Evolutionary conservation across 2,113 vertebrate genomes (phyloP).

Genomic region (Tetrao urogallus): DNA sequence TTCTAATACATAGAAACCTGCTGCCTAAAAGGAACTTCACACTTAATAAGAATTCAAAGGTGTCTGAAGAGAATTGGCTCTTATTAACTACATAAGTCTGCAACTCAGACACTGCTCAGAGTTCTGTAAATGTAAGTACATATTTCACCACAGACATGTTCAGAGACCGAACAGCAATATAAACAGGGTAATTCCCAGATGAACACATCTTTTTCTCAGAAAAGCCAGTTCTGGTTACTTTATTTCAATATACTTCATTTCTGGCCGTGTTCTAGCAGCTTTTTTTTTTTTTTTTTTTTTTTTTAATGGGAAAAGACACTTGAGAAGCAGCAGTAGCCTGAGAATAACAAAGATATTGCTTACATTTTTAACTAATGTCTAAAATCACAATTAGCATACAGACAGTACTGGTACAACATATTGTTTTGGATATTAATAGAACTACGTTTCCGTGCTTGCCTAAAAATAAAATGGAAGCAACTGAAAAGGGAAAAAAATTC

Average conservation of each 20-base stretch:
- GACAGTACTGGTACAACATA: background rate
- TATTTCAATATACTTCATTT: background rate
- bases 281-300: background rate
- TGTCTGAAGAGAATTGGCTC: slow-evolving; percentile 54
- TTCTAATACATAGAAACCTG: slow-evolving; percentile 29
- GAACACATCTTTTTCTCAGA: slow-evolving; percentile 5
- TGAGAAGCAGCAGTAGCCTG: background rate
- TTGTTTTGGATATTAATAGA: background rate
- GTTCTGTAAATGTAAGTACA: slow-evolving; percentile 38
- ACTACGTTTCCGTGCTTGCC: background rate
- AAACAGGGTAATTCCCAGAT: slow-evolving; percentile 37
- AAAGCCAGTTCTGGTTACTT: background rate
- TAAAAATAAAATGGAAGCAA: background rate
- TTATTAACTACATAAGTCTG: slow-evolving; percentile 70
- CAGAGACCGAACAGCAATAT: slow-evolving; percentile 41
- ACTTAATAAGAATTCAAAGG: slow-evolving; percentile 59
- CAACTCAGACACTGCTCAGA: slow-evolving; percentile 51
- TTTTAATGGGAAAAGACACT: background rate
- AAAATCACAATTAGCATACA: background rate
- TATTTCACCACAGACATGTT: slow-evolving; percentile 51
- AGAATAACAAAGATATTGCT: background rate
- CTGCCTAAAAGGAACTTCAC: slow-evolving; percentile 55
- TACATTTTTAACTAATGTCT: background rate
- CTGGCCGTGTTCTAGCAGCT: background rate
- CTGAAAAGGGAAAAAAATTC: background rate